Percentiles rank a stretch among this genome's conserved stretches.
Evolutionary conservation across 64 coral and sea anemone species (phyloP).

Genomic region (Dendrophyllia cribrosa): DNA sequence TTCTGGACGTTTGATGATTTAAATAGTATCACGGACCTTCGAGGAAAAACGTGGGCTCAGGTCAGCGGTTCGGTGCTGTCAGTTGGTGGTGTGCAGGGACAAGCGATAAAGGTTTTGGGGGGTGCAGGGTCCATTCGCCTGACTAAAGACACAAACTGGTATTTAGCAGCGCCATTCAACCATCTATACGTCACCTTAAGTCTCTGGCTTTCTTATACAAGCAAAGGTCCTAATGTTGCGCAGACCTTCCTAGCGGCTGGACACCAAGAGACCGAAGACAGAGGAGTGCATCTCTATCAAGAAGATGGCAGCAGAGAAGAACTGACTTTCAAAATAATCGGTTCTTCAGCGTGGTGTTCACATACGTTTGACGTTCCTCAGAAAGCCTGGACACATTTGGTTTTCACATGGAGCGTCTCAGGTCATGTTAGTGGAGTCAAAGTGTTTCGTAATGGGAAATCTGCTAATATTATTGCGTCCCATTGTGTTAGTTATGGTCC

Average conservation of each 20-base stretch:
- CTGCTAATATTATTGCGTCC: background rate
- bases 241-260: background rate
- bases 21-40: constrained; percentile 11
- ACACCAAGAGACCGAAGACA: background rate
- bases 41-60: constrained; percentile 13
- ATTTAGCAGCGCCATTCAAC: background rate
- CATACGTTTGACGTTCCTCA: background rate
- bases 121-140: background rate
- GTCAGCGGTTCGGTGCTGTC: background rate
- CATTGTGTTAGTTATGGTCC: background rate
- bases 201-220: background rate
- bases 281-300: background rate
- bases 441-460: background rate
- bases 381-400: constrained; percentile 20
- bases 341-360: background rate
- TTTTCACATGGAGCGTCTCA: background rate
- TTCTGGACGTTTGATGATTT: background rate
- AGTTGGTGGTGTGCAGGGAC: background rate
- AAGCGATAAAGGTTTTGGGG: background rate
- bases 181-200: background rate
- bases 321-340: background rate
- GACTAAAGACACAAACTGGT: background rate
- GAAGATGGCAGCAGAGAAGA: background rate
- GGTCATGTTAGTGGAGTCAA: background rate
- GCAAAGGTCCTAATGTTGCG: background rate